phyloP scores from a whole-genome alignment of 92 coral and sea anemone species.

The Meandrina meandrites region DNA sequence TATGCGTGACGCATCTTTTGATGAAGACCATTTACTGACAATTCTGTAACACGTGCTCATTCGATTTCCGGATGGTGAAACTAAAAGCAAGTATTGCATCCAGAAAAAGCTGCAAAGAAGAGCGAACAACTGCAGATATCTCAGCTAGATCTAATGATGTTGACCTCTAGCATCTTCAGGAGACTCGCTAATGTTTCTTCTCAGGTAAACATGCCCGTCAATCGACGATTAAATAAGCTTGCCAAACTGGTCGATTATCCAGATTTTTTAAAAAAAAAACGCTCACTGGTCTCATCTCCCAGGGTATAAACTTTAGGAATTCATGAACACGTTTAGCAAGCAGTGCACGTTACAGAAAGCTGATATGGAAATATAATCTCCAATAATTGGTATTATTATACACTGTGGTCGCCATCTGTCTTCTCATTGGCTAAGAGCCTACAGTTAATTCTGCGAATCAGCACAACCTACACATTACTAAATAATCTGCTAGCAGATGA shows the following conservation, averaged over 20 bases:
- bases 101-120: not conserved
- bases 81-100: not conserved
- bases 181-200: slow-evolving; percentile 14
- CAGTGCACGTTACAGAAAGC: too few species aligned
- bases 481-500: too few species aligned
- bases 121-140: not conserved
- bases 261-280: too few species aligned
- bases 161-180: not conserved
- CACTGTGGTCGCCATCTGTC: too few species aligned
- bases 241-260: not conserved
- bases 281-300: too few species aligned
- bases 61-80: slow-evolving; percentile 31
- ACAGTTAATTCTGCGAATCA: too few species aligned
- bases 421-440: too few species aligned
- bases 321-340: too few species aligned
- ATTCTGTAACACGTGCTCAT: slow-evolving; percentile 18
- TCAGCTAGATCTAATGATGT: not conserved
- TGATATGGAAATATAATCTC: too few species aligned
- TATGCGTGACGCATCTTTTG: not conserved
- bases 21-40: not conserved
- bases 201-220: not conserved
- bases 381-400: too few species aligned
- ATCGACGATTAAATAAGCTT: not conserved
- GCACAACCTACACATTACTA: too few species aligned
- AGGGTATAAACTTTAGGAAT: too few species aligned